phyloP scores from a whole-genome alignment of 2,888 invertebrate genomes.

The Monochamus alternatus region DNA sequence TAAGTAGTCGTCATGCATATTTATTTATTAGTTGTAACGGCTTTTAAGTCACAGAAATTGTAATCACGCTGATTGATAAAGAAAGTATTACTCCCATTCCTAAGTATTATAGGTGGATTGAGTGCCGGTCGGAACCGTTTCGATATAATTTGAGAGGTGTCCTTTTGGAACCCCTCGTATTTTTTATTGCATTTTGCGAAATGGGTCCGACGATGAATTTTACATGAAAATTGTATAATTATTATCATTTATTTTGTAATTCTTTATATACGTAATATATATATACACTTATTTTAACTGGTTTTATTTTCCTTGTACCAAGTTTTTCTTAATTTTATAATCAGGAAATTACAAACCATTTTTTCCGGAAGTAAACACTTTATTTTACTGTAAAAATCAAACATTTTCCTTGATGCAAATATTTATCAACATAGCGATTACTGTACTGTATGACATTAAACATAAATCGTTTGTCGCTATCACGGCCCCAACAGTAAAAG shows the following conservation, averaged over 20 bases:
- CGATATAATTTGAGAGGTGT: not conserved
- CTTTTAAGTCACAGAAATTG: not conserved
- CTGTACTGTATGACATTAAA: too few species aligned
- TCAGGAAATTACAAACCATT: too few species aligned
- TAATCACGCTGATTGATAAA: slow-evolving; percentile 16
- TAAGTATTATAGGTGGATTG: slow-evolving; percentile 23
- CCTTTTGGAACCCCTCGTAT: not conserved
- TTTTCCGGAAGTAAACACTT: too few species aligned
- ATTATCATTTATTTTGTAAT: slow-evolving; percentile 37
- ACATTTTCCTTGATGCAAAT: too few species aligned
- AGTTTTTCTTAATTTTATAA: too few species aligned
- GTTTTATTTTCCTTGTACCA: not conserved
- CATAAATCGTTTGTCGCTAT: too few species aligned
- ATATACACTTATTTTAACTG: slow-evolving; percentile 28
- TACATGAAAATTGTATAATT: slow-evolving; percentile 13
- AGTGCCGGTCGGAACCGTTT: slow-evolving; percentile 12
- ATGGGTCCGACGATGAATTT: slow-evolving; percentile 15
- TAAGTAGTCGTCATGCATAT: slow-evolving; percentile 16
- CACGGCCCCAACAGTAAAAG: too few species aligned
- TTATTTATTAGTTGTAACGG: slow-evolving; percentile 21
- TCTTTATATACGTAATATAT: slow-evolving; percentile 25
- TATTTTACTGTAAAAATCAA: too few species aligned
- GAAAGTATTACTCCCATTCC: slow-evolving; percentile 29
- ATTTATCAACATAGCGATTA: too few species aligned
- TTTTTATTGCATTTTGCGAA: slow-evolving; percentile 23